These are phyloP conservation scores for Anabas testudineus DNA, from an alignment of 2,797 vertebrate species.

Conservation along the genomic window DNA sequence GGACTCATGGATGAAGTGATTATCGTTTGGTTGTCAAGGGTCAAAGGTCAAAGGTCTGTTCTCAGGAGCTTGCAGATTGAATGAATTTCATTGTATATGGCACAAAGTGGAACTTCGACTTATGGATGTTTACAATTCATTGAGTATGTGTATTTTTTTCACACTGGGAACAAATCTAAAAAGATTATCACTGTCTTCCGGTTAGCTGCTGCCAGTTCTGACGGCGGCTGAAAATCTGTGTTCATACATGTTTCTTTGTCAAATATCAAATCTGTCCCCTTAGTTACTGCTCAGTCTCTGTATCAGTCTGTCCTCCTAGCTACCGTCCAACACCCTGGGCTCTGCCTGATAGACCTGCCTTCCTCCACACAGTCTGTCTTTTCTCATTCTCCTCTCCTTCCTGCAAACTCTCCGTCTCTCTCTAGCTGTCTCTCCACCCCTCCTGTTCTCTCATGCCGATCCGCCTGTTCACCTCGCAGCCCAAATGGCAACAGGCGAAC, in stretches of 20 bases:
- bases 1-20: no score
- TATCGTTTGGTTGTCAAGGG: no score
- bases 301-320: conserved; percentile 37
- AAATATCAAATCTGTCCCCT: conserved; percentile 1
- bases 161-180: no score
- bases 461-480: conserved; percentile 65
- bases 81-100: no score
- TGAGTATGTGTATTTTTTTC: no score
- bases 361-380: conserved; percentile 72
- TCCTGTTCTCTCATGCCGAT: conserved; percentile 54
- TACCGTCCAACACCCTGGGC: conserved; percentile 48
- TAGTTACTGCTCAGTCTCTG: conserved; percentile 21
- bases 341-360: conserved; percentile 48
- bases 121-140: no score
- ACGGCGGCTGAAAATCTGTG: conserved; percentile 9
- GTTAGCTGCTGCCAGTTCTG: background rate
- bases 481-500: conserved; percentile 66
- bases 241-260: background rate
- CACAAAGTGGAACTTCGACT: no score
- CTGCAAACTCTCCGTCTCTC: conserved; percentile 19
- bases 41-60: no score
- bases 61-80: no score
- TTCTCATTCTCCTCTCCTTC: conserved; percentile 28
- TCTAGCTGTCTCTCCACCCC: background rate
- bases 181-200: background rate